Percentiles rank a stretch among this genome's conserved stretches.
Evolutionary conservation across 2,113 vertebrate species (phyloP).

Genomic region (Phaethornis superciliosus): DNA sequence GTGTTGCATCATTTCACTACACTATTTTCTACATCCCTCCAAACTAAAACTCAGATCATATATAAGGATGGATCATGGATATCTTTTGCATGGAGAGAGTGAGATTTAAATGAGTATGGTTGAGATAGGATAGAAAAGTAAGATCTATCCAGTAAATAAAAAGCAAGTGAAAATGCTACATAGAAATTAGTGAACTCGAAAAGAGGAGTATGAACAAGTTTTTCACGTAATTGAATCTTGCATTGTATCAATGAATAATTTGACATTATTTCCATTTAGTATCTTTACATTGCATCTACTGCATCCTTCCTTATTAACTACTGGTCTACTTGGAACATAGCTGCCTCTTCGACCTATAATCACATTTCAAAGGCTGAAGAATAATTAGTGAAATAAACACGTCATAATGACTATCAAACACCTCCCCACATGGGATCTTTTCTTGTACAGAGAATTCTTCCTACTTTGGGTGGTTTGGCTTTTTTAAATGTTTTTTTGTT

Average conservation of each 20-base stretch:
- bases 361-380: slow-evolving; percentile 73
- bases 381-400: slow-evolving; percentile 77
- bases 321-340: slow-evolving; percentile 56
- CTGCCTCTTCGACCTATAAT: slow-evolving; percentile 69
- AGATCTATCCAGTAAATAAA: not conserved
- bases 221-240: not conserved
- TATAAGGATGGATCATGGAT: not conserved
- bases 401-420: slow-evolving; percentile 68
- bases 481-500: not conserved
- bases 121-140: not conserved
- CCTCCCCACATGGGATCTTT: slow-evolving; percentile 54
- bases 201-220: not conserved
- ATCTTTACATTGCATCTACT: not conserved
- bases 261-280: not conserved
- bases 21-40: not conserved
- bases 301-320: slow-evolving; percentile 63
- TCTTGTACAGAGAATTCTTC: slow-evolving; percentile 36
- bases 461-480: not conserved
- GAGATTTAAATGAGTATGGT: not conserved
- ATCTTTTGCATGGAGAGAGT: not conserved
- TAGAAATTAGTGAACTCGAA: not conserved
- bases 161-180: not conserved
- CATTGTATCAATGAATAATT: not conserved
- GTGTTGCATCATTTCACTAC: too few relatives aligned
- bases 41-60: not conserved